phyloP scores from a whole-genome alignment of 2,797 vertebrate genomes.

The Acipenser ruthenus region DNA sequence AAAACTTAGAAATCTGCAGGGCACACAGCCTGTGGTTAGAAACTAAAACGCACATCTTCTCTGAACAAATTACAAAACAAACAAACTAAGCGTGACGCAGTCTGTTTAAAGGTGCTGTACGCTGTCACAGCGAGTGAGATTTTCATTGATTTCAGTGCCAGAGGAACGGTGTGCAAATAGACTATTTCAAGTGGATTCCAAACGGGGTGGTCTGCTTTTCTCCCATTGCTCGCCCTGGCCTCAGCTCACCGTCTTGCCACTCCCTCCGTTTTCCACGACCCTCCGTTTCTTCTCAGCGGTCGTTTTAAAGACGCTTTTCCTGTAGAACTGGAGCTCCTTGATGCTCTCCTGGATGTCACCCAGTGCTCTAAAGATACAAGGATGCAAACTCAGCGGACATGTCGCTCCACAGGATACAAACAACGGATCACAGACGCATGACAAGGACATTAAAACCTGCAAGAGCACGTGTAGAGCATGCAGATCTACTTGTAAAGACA shows the following conservation, averaged over 20 bases:
- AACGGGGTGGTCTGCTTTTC: neutral
- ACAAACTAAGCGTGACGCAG: neutral
- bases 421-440: no score
- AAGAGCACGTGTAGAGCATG: no score
- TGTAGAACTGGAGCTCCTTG: constrained; percentile 87
- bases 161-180: neutral
- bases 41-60: neutral
- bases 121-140: neutral
- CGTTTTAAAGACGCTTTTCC: constrained; percentile 75
- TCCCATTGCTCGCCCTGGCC: constrained; percentile 1
- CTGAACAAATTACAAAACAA: neutral
- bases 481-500: no score
- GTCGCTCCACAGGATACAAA: no score
- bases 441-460: no score
- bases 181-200: neutral
- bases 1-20: neutral
- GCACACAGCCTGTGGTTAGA: neutral
- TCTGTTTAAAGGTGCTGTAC: neutral
- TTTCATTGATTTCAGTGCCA: neutral
- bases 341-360: constrained; percentile 95
- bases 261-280: constrained; percentile 66
- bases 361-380: constrained; percentile 64
- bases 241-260: constrained; percentile 26
- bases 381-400: neutral
- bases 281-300: constrained; percentile 67